Base-by-base conservation (phyloP, 2,113 vertebrate species). In the Prochilodus magdalenae region DNA sequence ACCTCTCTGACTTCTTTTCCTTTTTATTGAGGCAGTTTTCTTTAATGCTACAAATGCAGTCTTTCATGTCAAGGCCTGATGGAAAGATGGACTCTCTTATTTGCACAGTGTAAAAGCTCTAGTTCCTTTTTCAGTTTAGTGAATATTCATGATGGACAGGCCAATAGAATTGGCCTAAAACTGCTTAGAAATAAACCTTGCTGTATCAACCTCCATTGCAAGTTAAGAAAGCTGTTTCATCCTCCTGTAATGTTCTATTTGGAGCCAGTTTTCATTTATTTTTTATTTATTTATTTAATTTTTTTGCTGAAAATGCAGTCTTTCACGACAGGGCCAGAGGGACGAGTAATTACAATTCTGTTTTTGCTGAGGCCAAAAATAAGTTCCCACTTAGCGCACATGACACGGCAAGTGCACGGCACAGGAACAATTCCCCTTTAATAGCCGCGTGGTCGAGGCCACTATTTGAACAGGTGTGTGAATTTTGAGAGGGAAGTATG, bases 381-480 rank as follows among this genome's bases (percentile, higher is more conserved):
- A 75, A 85, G 75, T 73, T 62, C 53, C 44, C 65, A 57, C 59
- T 81, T 59, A 44, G 47, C n/a, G 33, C 73, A 78, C 63, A 80
- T 73, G 73, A 71, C 79, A 60, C 33, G 30, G 80, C 57, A 63
- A 82, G 40, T 22, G 65, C 66, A 66, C 20, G 59, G 60, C 1
- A n/a, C 47, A 65, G 44, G 75, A 83, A 85, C 85, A 88, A 81
- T 86, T 83, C 74, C 60, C 81, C 79, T 84, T 77, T 86, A 77
- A 81, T 71, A 33, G 72, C 60, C 22, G 49, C 24, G 55, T 12
- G 80, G 80, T 71, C 55, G 20, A 59, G 51, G 24, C 53, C 66
- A 71, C 33, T 88, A 82, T 88, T 88, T 88, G 49, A 81, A 83
- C 87, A 88, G 87, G 85, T 88, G 87, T 78, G 85, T 85, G 85